phyloP scores from a whole-genome alignment of 2,113 vertebrate species.

The Paradoxurus hermaphroditus region DNA sequence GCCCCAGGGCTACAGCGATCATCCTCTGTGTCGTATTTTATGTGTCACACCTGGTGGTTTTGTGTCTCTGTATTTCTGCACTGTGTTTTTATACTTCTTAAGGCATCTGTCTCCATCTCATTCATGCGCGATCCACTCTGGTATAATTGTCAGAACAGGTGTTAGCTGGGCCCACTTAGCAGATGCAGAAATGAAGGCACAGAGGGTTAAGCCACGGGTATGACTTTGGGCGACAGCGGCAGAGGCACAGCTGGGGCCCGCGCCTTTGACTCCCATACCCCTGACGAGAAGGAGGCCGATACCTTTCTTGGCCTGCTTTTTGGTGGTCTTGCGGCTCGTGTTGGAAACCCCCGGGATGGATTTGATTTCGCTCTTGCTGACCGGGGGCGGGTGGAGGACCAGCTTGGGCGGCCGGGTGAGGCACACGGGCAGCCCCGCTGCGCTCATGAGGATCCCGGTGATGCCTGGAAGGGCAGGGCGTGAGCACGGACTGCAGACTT shows the following conservation, averaged over 20 bases:
- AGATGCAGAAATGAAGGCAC: neutral
- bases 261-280: neutral
- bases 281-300: neutral
- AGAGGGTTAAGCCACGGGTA: neutral
- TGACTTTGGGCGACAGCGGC: neutral
- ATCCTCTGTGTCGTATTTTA: neutral
- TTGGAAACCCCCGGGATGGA: slow-evolving; percentile 93
- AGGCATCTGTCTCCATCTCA: neutral
- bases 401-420: slow-evolving; percentile 94
- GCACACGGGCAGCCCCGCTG: slow-evolving; percentile 93
- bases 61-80: neutral
- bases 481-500: neutral
- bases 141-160: neutral
- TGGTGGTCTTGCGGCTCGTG: slow-evolving; percentile 95
- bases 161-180: neutral
- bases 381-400: slow-evolving; percentile 92
- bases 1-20: neutral
- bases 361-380: slow-evolving; percentile 95
- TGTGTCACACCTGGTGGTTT: neutral
- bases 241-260: neutral
- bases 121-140: neutral
- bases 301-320: slow-evolving; percentile 96
- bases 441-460: slow-evolving; percentile 97
- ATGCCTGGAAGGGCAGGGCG: slow-evolving; percentile 83
- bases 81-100: neutral